phyloP scores from a whole-genome alignment of 2,888 invertebrate genomes.

The Athetis lepigone region DNA sequence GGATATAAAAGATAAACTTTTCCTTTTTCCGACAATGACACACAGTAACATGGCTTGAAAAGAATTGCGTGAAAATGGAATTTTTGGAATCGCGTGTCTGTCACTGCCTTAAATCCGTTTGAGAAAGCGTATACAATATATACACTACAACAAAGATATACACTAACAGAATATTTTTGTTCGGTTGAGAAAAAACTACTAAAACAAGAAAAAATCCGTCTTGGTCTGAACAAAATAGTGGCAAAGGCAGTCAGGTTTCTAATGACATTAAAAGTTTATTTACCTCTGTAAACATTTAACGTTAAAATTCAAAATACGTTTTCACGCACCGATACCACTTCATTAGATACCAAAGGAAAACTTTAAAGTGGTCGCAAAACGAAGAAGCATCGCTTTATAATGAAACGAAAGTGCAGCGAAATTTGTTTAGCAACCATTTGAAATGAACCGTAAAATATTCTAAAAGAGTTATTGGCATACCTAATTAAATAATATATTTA shows the following conservation, averaged over 20 bases:
- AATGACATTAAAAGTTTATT: not conserved
- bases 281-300: not conserved
- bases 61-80: constrained; percentile 40
- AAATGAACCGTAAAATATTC: constrained; percentile 19
- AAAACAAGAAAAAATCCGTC: not conserved
- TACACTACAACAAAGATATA: constrained; percentile 5
- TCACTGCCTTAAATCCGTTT: constrained; percentile 36
- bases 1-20: constrained; percentile 26
- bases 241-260: not conserved
- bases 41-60: constrained; percentile 31
- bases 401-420: constrained; percentile 27
- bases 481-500: too few species aligned
- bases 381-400: constrained; percentile 29
- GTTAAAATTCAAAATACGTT: constrained; percentile 34
- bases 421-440: constrained; percentile 38
- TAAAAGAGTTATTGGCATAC: constrained; percentile 21
- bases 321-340: constrained; percentile 27
- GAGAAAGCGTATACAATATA: constrained; percentile 20
- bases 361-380: constrained; percentile 43
- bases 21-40: constrained; percentile 38
- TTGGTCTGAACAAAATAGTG: not conserved
- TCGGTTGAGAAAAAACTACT: constrained; percentile 15
- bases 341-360: constrained; percentile 50
- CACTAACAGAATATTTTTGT: not conserved
- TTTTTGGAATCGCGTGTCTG: constrained; percentile 47